Percentiles rank a stretch among this genome's conserved stretches.
Conservation (phyloP, 2,797 vertebrate species). For the Hippoglossus hippoglossus region DNA sequence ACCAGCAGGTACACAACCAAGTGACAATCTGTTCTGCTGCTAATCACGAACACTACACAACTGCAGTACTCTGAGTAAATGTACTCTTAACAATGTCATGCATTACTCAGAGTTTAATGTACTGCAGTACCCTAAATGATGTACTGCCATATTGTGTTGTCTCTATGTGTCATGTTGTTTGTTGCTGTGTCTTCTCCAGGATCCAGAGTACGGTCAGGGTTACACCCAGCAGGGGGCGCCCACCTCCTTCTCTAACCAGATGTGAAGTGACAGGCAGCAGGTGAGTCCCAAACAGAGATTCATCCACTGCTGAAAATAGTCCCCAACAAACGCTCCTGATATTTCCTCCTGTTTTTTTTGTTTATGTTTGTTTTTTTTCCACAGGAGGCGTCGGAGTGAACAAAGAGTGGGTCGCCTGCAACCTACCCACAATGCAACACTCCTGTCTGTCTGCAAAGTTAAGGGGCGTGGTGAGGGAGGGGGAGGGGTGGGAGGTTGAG, state of each 20-base stretch:
- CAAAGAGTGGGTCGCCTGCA: slow-evolving; percentile 71
- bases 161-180: background rate
- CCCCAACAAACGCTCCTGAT: background rate
- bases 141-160: too few relatives aligned
- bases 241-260: slow-evolving; percentile 94
- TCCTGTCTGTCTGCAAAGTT: slow-evolving; percentile 67
- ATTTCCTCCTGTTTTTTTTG: background rate
- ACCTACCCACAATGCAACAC: slow-evolving; percentile 77
- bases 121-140: too few relatives aligned
- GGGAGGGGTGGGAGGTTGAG: slow-evolving; percentile 18
- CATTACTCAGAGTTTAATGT: background rate
- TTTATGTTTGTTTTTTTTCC: slow-evolving; percentile 8
- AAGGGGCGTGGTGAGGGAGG: slow-evolving; percentile 30
- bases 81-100: background rate
- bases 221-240: slow-evolving; percentile 86
- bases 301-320: background rate
- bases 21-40: slow-evolving; percentile 47
- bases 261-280: slow-evolving; percentile 83
- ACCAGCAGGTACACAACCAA: slow-evolving; percentile 86
- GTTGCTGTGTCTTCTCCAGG: slow-evolving; percentile 37
- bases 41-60: background rate
- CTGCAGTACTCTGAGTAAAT: too few relatives aligned
- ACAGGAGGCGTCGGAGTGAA: slow-evolving; percentile 67
- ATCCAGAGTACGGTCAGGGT: slow-evolving; percentile 66
- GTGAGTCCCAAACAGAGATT: slow-evolving; percentile 74